phyloP scores from a whole-genome alignment of 2,888 invertebrate species.

The Poecilobothrus nobilitatus region DNA sequence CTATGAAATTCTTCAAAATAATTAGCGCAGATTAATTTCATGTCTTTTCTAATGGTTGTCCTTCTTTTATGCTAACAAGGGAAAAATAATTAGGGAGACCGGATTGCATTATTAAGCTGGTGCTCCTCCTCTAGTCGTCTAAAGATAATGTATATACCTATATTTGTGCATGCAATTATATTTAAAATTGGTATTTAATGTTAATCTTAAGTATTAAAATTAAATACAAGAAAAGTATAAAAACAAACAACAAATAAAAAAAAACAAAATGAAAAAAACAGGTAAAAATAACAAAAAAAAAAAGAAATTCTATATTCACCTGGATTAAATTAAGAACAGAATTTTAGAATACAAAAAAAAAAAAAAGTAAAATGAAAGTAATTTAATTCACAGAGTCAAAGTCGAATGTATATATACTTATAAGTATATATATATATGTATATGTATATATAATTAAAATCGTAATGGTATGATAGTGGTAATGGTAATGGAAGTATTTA shows the following conservation, averaged over 20 bases:
- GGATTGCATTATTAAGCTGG: too few relatives aligned
- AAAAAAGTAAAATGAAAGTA: background rate
- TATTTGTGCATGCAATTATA: background rate
- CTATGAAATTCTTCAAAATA: background rate
- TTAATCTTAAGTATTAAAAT: background rate
- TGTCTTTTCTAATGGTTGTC: background rate
- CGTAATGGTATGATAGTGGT: too few relatives aligned
- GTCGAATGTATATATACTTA: too few relatives aligned
- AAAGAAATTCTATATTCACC: slow-evolving; percentile 1
- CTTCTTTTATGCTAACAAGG: too few relatives aligned
- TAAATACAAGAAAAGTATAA: background rate
- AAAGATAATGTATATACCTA: background rate
- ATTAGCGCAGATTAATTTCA: background rate
- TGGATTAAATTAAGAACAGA: background rate
- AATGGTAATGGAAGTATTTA: too few relatives aligned
- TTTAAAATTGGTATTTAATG: background rate
- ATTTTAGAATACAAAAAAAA: background rate
- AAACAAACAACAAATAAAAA: too few relatives aligned
- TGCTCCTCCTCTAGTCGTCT: too few relatives aligned
- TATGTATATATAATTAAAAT: too few relatives aligned
- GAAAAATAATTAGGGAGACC: too few relatives aligned
- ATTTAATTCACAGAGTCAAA: background rate
- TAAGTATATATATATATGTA: too few relatives aligned
- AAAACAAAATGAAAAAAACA: background rate
- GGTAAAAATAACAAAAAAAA: background rate